A percentile compares a stretch with the other conserved stretches of the same genome.
Evolutionary conservation across 2,888 invertebrate species (phyloP).

Genomic region (Watsonalla binaria): DNA sequence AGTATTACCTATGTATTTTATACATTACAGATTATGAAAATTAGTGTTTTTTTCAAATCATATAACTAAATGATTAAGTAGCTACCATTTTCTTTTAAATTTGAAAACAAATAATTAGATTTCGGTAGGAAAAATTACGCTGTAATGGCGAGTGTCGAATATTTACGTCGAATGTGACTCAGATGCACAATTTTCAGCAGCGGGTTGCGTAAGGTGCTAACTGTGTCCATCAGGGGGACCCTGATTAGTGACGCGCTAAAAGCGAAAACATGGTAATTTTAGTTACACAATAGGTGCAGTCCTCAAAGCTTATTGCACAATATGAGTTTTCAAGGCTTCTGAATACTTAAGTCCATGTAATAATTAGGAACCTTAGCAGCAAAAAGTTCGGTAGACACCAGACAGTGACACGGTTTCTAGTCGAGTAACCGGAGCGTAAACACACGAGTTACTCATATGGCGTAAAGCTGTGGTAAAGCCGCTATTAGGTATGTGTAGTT

Average conservation of each 20-base stretch:
- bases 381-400: neutral
- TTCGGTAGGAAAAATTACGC: no score
- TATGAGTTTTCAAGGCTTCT: conserved; percentile 4
- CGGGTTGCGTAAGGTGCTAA: conserved; percentile 51
- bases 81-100: no score
- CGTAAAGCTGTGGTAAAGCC: no score
- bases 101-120: no score
- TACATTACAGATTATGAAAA: no score
- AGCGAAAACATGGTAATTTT: conserved; percentile 64
- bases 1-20: no score
- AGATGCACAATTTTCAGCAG: conserved; percentile 16
- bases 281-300: conserved; percentile 33
- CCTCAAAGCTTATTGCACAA: conserved; percentile 12
- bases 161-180: conserved; percentile 3
- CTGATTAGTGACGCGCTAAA: conserved; percentile 64
- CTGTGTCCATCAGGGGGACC: conserved; percentile 37
- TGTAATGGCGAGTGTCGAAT: conserved; percentile 3
- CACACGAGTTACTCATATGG: no score
- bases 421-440: no score
- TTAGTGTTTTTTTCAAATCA: no score
- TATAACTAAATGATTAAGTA: no score
- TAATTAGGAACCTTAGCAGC: neutral
- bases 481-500: no score
- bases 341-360: conserved; percentile 1
- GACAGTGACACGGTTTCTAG: no score